Evolutionary conservation across 2,888 invertebrate species (phyloP), one percentile per base, ranked within the genome.

Genomic region (Mongoloraphidia duomilia): DNA sequence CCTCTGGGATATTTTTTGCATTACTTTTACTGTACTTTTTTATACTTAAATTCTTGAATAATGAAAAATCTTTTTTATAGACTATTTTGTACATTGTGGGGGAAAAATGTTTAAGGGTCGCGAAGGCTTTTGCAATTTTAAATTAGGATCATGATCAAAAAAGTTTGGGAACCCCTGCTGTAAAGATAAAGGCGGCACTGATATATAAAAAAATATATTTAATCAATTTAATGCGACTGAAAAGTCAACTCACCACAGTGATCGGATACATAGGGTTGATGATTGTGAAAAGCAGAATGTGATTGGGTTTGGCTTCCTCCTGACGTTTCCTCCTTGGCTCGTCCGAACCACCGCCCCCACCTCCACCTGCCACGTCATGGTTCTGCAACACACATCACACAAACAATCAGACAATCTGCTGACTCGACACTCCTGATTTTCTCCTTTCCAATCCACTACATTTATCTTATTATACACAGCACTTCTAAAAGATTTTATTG

Each of bases 251-350:
- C 73, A 96, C 95, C 82, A 96, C 96, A 72, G 95, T 96, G 71
- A 98, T 96, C 53, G 97, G 96, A 72, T 97, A 98, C 68, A 94
- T 90, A 54, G 96, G 95, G 72, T 97, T 97, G 69, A 95, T 84
- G 69, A 98, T 87, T 65, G 96, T 96, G 75, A 96, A 92, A 59
- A 97, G 81, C 62, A 98, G 76, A 61, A 98, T 91, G 74, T 95
- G 92, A 76, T 97, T 97, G 62, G 91, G 90, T 65, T 88, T 82
- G 56, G 88, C 84, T 65, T 84, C 85, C 67, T 86, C 86, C 63
- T 82, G 80, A 67, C 86, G 75, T 69, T 83, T 83, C 64, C 83
- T 76, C 61, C 82, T 74, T 59, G 81, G 79, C 69, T 83, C 83
- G 68, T 74, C 82, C 66, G 60, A 56, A 17, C 49, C 43, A 26